Percentiles rank a stretch among this genome's conserved stretches.
These are phyloP conservation scores for Lethenteron reissneri DNA, from an alignment of 2,113 vertebrate genomes.

Conservation along the genomic window DNA sequence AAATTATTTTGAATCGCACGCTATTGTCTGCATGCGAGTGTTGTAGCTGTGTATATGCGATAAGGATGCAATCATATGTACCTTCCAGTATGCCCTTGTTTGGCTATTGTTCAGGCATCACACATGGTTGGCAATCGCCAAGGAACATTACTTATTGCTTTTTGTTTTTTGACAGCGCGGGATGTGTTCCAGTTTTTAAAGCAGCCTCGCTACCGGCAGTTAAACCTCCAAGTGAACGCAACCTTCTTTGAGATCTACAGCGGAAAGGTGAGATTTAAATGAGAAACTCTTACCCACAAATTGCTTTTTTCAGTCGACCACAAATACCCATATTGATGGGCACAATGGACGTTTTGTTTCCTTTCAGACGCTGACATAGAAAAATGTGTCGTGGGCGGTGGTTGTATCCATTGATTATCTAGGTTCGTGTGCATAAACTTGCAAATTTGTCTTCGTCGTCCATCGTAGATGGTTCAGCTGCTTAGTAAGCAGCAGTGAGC, in stretches of 20 bases:
- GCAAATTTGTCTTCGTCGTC: background rate
- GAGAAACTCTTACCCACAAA: no score
- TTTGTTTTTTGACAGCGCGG: constrained; percentile 31
- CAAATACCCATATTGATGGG: background rate
- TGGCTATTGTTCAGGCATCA: no score
- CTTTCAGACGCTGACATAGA: background rate
- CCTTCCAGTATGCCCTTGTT: no score
- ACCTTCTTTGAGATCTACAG: constrained; percentile 99
- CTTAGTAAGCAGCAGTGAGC: no score
- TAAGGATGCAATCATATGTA: no score
- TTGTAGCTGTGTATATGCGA: no score
- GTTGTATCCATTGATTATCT: background rate
- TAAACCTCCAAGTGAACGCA: constrained; percentile 85
- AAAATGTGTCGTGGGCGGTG: background rate
- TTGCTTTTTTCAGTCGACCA: no score
- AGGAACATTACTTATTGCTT: no score
- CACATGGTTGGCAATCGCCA: no score
- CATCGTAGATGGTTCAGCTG: no score
- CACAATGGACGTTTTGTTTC: background rate
- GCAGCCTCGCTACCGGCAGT: constrained; percentile 79
- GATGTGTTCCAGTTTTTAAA: constrained; percentile 93
- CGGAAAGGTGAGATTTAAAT: constrained; percentile 40
- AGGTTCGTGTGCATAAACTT: background rate
- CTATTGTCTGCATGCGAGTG: no score
- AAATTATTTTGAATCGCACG: no score